These are phyloP conservation scores for Condylura cristata DNA, from an alignment of 2,113 vertebrate genomes.

Conservation along the genomic window DNA sequence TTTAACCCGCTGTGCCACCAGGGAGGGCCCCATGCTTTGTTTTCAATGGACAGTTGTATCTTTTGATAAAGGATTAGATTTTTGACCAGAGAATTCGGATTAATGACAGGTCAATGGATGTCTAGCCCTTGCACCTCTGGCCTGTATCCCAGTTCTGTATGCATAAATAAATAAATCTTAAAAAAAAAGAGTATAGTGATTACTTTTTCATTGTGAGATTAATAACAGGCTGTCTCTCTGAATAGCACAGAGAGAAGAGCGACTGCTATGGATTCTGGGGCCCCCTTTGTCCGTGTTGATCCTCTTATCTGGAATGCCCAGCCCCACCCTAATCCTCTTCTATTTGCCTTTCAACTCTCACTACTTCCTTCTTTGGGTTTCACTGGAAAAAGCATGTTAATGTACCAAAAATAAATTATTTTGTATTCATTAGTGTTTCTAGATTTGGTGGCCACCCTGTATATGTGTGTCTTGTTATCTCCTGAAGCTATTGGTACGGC, in stretches of 20 bases:
- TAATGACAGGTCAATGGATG: background rate
- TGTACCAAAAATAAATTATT: background rate
- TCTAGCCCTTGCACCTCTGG: no score
- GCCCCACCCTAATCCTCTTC: background rate
- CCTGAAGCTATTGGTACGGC: background rate
- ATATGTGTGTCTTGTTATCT: background rate
- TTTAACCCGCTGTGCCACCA: no score
- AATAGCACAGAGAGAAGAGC: background rate
- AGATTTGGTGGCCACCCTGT: background rate
- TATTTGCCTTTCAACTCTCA: conserved; percentile 4
- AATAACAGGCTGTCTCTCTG: background rate
- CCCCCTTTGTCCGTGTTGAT: background rate
- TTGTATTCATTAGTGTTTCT: background rate
- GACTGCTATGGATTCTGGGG: background rate
- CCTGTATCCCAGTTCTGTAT: no score
- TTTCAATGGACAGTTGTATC: conserved; percentile 33
- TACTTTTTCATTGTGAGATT: no score
- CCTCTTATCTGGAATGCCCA: background rate
- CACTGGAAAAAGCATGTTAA: background rate
- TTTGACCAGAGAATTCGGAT: conserved; percentile 6
- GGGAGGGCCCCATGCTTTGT: conserved; percentile 1
- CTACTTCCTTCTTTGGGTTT: background rate
- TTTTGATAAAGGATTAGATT: conserved; percentile 60
- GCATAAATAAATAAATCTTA: no score
- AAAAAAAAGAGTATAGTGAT: no score